phyloP scores from a whole-genome alignment of 2,113 vertebrate genomes.

The Dasyprocta punctata region DNA sequence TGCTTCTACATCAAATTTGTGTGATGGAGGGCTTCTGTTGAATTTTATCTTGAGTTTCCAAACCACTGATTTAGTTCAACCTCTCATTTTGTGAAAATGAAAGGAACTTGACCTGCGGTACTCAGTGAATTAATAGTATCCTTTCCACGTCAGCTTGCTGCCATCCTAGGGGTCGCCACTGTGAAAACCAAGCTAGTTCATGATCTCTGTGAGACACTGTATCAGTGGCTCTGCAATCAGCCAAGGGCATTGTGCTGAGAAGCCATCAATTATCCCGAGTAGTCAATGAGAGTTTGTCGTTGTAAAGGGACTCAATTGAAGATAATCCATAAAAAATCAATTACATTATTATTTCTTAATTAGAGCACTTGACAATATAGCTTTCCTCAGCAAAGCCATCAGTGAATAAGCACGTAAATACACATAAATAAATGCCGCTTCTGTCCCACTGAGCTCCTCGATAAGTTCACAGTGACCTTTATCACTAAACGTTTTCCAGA shows the following conservation, averaged over 20 bases:
- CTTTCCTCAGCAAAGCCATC: slow-evolving; percentile 81
- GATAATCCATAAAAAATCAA: slow-evolving; percentile 84
- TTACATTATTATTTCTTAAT: slow-evolving; percentile 84
- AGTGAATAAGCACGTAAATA: slow-evolving; percentile 77
- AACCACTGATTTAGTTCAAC: neutral
- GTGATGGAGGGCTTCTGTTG: neutral
- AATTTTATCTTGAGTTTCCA: slow-evolving; percentile 39
- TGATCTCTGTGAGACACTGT: neutral
- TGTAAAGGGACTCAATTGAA: slow-evolving; percentile 80
- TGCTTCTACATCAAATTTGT: neutral
- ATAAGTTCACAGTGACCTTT: slow-evolving; percentile 79
- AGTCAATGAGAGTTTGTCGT: slow-evolving; percentile 78
- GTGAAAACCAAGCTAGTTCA: neutral
- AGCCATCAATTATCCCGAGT: slow-evolving; percentile 70
- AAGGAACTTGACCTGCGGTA: neutral
- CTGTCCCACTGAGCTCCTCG: slow-evolving; percentile 47
- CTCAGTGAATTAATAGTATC: neutral
- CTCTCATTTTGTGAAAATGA: slow-evolving; percentile 28
- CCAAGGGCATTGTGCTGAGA: slow-evolving; percentile 77
- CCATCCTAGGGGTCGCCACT: neutral
- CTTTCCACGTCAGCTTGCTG: neutral
- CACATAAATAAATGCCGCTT: slow-evolving; percentile 70
- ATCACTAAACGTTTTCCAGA: slow-evolving; percentile 68
- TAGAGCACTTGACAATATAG: slow-evolving; percentile 81
- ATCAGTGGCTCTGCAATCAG: slow-evolving; percentile 67